Conservation (phyloP, 2,113 vertebrate species). For the Poeciliopsis occidentalis region DNA sequence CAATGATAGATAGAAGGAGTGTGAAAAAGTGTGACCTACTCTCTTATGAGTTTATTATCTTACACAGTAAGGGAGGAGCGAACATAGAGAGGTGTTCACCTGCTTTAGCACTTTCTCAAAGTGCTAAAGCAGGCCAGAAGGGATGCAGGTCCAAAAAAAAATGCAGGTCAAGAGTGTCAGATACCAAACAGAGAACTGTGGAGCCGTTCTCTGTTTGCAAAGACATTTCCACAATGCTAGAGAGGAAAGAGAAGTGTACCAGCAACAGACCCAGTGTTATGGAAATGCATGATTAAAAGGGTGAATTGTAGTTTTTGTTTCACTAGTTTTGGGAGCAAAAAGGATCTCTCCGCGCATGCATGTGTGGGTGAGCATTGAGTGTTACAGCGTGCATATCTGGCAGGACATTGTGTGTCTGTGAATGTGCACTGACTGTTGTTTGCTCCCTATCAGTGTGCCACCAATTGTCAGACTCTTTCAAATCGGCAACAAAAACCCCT, state of each 20-base stretch:
- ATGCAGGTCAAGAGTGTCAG: constrained; percentile 70
- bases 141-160: constrained; percentile 41
- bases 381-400: constrained; percentile 35
- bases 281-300: constrained; percentile 67
- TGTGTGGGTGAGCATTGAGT: constrained; percentile 34
- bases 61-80: constrained; percentile 41
- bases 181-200: constrained; percentile 58
- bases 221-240: constrained; percentile 57
- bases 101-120: constrained; percentile 42
- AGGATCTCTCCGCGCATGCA: constrained; percentile 34
- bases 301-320: constrained; percentile 63
- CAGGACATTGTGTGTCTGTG: constrained; percentile 32
- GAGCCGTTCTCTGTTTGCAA: not conserved
- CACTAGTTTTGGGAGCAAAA: constrained; percentile 49
- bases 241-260: constrained; percentile 60
- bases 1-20: constrained; percentile 54
- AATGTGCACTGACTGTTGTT: constrained; percentile 49
- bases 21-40: constrained; percentile 46
- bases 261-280: constrained; percentile 72
- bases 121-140: constrained; percentile 46
- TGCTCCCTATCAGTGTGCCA: constrained; percentile 63
- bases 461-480: constrained; percentile 73
- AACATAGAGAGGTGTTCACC: constrained; percentile 26
- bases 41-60: constrained; percentile 60
- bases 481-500: constrained; percentile 71